Evolutionary conservation across 2,113 vertebrate genomes (phyloP).

Genomic region (Pontoporia blainvillei): DNA sequence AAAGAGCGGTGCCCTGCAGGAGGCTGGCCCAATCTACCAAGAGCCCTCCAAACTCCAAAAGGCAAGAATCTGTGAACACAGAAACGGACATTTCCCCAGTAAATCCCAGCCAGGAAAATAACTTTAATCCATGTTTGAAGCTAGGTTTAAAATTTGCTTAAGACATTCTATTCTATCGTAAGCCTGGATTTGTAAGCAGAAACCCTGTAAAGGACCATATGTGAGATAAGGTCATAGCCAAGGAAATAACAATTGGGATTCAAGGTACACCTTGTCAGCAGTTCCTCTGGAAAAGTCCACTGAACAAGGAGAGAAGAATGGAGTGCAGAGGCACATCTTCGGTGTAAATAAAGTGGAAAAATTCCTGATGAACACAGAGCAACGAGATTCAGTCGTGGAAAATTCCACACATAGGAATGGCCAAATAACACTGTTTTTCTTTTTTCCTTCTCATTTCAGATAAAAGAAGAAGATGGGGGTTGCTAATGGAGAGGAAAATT

Average conservation of each 20-base stretch:
- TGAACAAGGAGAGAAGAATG: background rate
- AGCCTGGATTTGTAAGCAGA: constrained; percentile 22
- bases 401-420: background rate
- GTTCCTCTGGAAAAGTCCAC: background rate
- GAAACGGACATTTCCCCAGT: background rate
- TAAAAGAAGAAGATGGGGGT: background rate
- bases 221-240: background rate
- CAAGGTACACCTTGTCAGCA: background rate
- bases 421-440: background rate
- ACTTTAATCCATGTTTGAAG: background rate
- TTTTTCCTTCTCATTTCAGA: background rate
- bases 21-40: background rate
- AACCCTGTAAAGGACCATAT: background rate
- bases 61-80: background rate
- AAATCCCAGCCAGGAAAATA: constrained; percentile 12
- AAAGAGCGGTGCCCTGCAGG: background rate
- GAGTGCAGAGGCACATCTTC: background rate
- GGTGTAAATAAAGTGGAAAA: background rate
- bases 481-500: background rate
- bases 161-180: background rate
- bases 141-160: background rate
- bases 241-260: background rate
- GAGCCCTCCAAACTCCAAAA: background rate
- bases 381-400: background rate
- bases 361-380: background rate